These are phyloP conservation scores for Paguma larvata DNA, from an alignment of 2,797 vertebrate genomes.

Conservation along the genomic window DNA sequence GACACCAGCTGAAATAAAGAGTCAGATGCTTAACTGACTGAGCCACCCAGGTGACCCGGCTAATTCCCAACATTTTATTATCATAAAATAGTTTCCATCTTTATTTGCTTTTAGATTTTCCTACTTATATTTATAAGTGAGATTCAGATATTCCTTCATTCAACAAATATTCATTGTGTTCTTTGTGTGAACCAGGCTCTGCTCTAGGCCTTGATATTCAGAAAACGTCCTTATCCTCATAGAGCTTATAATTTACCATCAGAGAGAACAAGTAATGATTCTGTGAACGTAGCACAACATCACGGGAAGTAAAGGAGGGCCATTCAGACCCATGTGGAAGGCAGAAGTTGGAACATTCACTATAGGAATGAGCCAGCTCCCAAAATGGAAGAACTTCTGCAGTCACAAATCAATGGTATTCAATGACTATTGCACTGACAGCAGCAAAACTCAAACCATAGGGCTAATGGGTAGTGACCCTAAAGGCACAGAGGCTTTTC, in stretches of 20 bases:
- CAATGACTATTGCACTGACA: neutral
- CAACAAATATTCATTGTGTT: neutral
- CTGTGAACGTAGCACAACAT: neutral
- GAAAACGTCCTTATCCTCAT: neutral
- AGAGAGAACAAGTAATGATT: neutral
- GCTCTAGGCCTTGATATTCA: neutral
- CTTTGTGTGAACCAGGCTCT: neutral
- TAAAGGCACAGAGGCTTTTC: neutral
- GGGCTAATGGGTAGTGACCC: neutral
- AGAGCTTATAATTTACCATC: neutral
- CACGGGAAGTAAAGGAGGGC: neutral
- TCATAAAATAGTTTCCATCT: neutral
- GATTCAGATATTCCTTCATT: neutral
- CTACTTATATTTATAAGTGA: neutral
- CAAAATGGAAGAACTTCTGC: neutral
- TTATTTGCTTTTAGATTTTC: constrained; percentile 27
- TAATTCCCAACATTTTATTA: neutral
- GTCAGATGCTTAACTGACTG: too few relatives aligned
- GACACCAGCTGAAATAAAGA: too few relatives aligned
- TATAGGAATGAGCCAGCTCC: neutral
- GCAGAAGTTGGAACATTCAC: neutral
- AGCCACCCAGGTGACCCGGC: too few relatives aligned
- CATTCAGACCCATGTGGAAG: too few relatives aligned
- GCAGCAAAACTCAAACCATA: neutral
- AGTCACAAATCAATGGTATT: neutral